phyloP scores from a whole-genome alignment of 2,888 invertebrate species.

The Carterocephalus palaemon region DNA sequence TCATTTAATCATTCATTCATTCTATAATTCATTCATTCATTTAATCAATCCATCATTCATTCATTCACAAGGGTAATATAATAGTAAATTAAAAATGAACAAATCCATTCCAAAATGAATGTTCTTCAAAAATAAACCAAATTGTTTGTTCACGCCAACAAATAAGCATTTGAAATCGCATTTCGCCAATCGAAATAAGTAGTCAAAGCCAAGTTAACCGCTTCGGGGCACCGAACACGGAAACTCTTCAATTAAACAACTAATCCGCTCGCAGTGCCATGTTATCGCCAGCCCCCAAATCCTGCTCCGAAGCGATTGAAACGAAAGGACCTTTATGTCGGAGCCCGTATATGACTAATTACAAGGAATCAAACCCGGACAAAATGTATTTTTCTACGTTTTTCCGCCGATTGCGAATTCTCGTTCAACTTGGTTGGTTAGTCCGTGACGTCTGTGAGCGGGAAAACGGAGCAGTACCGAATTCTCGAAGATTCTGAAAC shows the following conservation, averaged over 20 bases:
- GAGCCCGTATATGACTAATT: constrained; percentile 44
- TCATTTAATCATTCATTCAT: too few species aligned
- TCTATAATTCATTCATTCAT: too few species aligned
- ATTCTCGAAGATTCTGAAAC: constrained; percentile 33
- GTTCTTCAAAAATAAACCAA: too few species aligned
- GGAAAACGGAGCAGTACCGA: constrained; percentile 25
- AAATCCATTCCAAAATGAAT: too few species aligned
- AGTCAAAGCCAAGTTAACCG: constrained; percentile 26
- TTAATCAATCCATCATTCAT: too few species aligned
- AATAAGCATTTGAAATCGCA: constrained; percentile 3
- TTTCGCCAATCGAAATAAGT: constrained; percentile 25
- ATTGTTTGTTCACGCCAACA: too few species aligned
- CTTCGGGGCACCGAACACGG: constrained; percentile 14
- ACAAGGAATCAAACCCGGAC: constrained; percentile 44
- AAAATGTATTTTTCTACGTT: constrained; percentile 44
- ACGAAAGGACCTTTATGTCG: constrained; percentile 30
- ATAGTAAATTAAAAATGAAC: too few species aligned
- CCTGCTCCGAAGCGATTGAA: constrained; percentile 23
- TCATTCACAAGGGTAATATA: too few species aligned
- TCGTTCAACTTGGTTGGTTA: constrained; percentile 24
- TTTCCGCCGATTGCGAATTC: constrained; percentile 34
- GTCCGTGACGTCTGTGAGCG: constrained; percentile 25
- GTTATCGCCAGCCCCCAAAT: constrained; percentile 25
- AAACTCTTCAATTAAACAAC: constrained; percentile 28
- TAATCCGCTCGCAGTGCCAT: constrained; percentile 20